Evolutionary conservation across 2,888 invertebrate genomes (phyloP).

Genomic region (Phymatocera aterrima): DNA sequence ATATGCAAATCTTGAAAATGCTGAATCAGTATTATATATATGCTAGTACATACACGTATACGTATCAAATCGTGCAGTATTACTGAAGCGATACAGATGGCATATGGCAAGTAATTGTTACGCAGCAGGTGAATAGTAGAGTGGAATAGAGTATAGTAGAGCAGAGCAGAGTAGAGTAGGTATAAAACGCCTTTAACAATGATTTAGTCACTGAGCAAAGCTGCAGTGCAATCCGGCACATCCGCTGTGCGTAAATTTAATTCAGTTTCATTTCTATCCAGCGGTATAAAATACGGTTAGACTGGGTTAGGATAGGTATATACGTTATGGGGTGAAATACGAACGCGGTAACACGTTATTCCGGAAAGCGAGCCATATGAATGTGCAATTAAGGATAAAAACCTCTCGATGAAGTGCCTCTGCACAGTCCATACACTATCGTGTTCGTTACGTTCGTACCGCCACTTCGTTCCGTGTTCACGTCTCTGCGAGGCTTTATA

Average conservation of each 20-base stretch:
- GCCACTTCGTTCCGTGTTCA: neutral
- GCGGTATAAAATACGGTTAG: slow-evolving; percentile 8
- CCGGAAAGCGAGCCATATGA: slow-evolving; percentile 46
- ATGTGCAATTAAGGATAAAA: slow-evolving; percentile 55
- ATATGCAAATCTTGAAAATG: slow-evolving; percentile 5
- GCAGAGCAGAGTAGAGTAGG: no score
- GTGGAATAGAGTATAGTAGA: neutral
- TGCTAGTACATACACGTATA: neutral
- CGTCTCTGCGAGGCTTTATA: neutral
- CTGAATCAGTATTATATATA: neutral
- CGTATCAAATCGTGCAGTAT: neutral
- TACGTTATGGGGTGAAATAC: slow-evolving; percentile 24
- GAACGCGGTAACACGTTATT: slow-evolving; percentile 27
- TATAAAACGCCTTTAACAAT: slow-evolving; percentile 27
- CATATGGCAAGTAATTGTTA: slow-evolving; percentile 9
- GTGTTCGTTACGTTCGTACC: neutral
- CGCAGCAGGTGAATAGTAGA: neutral
- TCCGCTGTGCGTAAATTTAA: slow-evolving; percentile 25
- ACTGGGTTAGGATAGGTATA: neutral
- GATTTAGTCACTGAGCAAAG: slow-evolving; percentile 30
- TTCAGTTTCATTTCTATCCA: slow-evolving; percentile 31
- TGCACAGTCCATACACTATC: neutral
- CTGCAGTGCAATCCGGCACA: slow-evolving; percentile 16
- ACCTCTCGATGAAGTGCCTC: slow-evolving; percentile 50
- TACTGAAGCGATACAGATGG: neutral